phyloP scores from a whole-genome alignment of 1,140 invertebrate genomes.

The Zaprionus camerounensis region DNA sequence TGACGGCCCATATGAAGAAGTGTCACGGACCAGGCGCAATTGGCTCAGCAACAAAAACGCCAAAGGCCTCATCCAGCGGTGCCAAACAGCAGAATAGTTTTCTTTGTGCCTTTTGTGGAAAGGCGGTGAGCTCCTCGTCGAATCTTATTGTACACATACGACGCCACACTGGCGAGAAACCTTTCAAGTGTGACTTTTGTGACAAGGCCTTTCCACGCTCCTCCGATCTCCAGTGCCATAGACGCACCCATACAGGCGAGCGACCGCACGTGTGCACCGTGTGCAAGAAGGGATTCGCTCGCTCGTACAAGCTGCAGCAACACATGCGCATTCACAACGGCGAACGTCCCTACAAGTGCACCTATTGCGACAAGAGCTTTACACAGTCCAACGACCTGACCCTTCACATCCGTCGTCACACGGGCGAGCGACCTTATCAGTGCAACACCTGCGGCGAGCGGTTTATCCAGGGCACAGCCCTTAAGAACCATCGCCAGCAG shows the following conservation, averaged over 20 bases:
- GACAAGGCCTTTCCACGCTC: conserved; percentile 80
- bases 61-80: neutral
- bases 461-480: conserved; percentile 81
- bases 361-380: conserved; percentile 86
- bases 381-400: conserved; percentile 87
- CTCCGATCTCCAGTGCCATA: conserved; percentile 84
- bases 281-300: conserved; percentile 85
- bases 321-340: conserved; percentile 88
- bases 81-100: conserved; percentile 71
- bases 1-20: conserved; percentile 72
- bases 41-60: neutral
- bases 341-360: conserved; percentile 86
- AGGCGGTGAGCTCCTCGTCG: conserved; percentile 86
- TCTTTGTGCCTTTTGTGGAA: conserved; percentile 86
- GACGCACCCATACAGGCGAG: conserved; percentile 86
- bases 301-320: conserved; percentile 87
- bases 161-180: conserved; percentile 85
- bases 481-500: conserved; percentile 76
- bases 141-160: conserved; percentile 87
- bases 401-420: conserved; percentile 86
- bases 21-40: conserved; percentile 43
- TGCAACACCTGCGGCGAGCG: conserved; percentile 76
- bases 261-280: conserved; percentile 86
- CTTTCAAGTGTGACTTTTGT: conserved; percentile 80
- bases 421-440: conserved; percentile 86